Evolutionary conservation across 1,140 invertebrate genomes (phyloP).

Genomic region (Tachypleus tridentatus): DNA sequence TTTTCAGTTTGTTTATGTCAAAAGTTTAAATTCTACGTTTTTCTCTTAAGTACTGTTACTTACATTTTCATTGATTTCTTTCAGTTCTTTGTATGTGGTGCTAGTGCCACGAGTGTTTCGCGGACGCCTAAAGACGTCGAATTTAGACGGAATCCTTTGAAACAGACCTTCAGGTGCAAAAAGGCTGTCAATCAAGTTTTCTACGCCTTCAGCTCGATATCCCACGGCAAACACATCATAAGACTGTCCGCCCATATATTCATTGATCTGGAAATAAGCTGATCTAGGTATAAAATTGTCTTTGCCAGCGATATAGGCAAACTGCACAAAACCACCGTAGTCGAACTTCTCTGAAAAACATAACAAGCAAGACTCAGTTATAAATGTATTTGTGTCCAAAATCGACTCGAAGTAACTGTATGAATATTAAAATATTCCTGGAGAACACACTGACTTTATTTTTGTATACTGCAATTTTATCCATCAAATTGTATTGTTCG

Average conservation of each 20-base stretch:
- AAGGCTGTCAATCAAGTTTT: slow-evolving; percentile 17
- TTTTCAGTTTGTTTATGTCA: too few species aligned
- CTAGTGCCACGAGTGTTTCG: slow-evolving; percentile 13
- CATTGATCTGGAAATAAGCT: slow-evolving; percentile 13
- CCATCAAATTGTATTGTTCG: neutral
- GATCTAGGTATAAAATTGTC: slow-evolving; percentile 15
- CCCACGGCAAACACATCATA: slow-evolving; percentile 11
- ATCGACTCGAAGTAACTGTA: too few species aligned
- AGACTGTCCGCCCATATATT: slow-evolving; percentile 14
- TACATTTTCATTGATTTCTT: slow-evolving; percentile 17
- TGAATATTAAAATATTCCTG: too few species aligned
- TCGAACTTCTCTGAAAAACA: slow-evolving; percentile 20
- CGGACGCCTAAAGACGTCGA: slow-evolving; percentile 14
- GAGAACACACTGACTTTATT: too few species aligned
- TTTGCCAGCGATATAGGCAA: slow-evolving; percentile 18
- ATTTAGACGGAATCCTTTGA: slow-evolving; percentile 11
- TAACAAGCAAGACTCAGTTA: neutral
- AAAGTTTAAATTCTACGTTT: too few species aligned
- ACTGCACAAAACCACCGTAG: slow-evolving; percentile 17
- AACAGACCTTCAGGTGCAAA: slow-evolving; percentile 16
- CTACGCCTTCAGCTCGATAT: slow-evolving; percentile 13
- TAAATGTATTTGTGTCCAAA: too few species aligned
- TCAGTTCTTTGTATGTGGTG: slow-evolving; percentile 16
- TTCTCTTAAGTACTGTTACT: neutral
- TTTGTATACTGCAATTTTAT: too few species aligned